A percentile compares a stretch with the other conserved stretches of the same genome.
These are phyloP conservation scores for Borostomias antarcticus DNA, from an alignment of 2,797 vertebrate species.

Conservation along the genomic window DNA sequence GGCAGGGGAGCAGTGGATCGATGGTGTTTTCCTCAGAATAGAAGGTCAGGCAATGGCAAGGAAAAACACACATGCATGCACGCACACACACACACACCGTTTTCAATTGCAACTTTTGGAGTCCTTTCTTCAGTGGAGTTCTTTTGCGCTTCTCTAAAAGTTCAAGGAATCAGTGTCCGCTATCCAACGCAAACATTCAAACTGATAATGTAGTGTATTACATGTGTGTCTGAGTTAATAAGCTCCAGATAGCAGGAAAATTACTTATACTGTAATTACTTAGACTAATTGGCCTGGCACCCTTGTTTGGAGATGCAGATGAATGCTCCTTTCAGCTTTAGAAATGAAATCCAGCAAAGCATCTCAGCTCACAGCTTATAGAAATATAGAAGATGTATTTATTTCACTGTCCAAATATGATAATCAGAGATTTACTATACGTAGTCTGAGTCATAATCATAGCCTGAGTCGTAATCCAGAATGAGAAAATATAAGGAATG, in stretches of 20 bases:
- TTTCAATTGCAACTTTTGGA: too few relatives aligned
- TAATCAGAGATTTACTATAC: slow-evolving; percentile 45
- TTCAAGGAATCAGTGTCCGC: neutral
- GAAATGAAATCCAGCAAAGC: slow-evolving; percentile 25
- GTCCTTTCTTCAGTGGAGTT: too few relatives aligned
- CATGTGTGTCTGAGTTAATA: slow-evolving; percentile 38
- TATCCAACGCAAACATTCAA: neutral
- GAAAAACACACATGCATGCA: neutral
- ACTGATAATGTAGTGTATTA: slow-evolving; percentile 42
- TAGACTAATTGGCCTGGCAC: slow-evolving; percentile 55
- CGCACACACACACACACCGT: neutral
- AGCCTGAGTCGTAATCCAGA: slow-evolving; percentile 41
- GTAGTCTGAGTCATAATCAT: neutral
- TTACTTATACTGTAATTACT: slow-evolving; percentile 55
- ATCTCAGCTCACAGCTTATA: slow-evolving; percentile 43
- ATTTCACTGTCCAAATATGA: slow-evolving; percentile 56
- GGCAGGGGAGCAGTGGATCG: slow-evolving; percentile 23
- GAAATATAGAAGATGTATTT: slow-evolving; percentile 38
- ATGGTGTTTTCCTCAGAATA: slow-evolving; percentile 45
- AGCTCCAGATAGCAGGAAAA: slow-evolving; percentile 54
- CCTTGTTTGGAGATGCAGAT: slow-evolving; percentile 57
- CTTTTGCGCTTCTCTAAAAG: neutral
- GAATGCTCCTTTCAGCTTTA: slow-evolving; percentile 46
- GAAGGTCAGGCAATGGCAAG: slow-evolving; percentile 30
- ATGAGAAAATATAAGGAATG: slow-evolving; percentile 43